These are phyloP conservation scores for Phylloscopus collybita DNA, from an alignment of 2,797 vertebrate species.

Conservation along the genomic window DNA sequence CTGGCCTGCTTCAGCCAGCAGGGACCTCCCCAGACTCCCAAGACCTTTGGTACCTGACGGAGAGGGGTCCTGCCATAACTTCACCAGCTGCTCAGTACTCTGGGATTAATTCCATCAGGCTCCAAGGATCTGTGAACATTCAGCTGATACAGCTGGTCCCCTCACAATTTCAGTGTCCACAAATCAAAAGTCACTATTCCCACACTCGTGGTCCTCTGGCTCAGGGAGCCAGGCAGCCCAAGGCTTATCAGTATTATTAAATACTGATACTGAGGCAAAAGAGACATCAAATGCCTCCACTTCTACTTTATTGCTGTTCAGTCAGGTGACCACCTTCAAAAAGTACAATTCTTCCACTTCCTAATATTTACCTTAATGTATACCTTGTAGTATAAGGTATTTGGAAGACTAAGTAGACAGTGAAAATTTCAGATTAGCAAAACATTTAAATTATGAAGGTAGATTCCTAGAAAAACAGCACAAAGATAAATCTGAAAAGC, in stretches of 20 bases:
- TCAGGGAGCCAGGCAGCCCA: background rate
- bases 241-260: background rate
- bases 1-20: background rate
- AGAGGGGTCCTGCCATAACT: background rate
- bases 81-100: background rate
- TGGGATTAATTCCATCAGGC: background rate
- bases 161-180: background rate
- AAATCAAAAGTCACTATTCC: background rate
- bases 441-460: background rate
- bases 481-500: background rate
- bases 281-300: background rate
- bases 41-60: background rate
- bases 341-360: background rate
- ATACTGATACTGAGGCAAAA: background rate
- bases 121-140: background rate
- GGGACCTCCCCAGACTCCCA: background rate
- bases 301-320: background rate
- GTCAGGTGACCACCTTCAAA: background rate
- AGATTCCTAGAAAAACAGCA: background rate
- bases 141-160: background rate
- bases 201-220: background rate
- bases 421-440: background rate
- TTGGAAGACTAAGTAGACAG: background rate
- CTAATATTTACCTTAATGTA: background rate
- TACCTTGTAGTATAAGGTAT: background rate